These are phyloP conservation scores for Dynastes maya DNA, from an alignment of 2,888 invertebrate species.

Conservation along the genomic window DNA sequence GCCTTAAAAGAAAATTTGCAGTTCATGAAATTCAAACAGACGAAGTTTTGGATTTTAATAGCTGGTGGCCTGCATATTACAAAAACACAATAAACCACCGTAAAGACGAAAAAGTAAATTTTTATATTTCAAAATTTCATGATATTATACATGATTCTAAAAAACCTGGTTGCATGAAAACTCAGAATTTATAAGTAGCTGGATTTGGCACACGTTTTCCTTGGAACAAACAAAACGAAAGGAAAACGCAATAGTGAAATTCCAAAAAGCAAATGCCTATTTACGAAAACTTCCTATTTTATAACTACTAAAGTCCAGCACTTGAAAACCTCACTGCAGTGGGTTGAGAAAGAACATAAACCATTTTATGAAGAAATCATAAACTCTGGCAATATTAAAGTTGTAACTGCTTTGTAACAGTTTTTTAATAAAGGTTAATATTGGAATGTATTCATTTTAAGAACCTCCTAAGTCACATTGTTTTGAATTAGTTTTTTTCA, in stretches of 20 bases:
- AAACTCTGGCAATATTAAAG: not conserved
- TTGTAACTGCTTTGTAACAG: no score
- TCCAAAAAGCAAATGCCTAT: not conserved
- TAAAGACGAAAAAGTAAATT: not conserved
- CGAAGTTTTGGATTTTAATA: no score
- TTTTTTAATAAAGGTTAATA: not conserved
- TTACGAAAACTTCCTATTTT: not conserved
- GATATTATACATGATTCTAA: no score
- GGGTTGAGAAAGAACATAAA: not conserved
- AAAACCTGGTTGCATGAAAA: not conserved
- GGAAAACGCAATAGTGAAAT: not conserved
- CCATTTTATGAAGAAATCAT: slow-evolving; percentile 1
- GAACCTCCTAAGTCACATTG: not conserved
- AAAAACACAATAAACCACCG: not conserved
- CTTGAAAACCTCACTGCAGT: not conserved
- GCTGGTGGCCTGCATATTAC: not conserved
- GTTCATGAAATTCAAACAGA: not conserved
- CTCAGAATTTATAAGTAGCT: not conserved
- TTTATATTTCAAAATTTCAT: not conserved
- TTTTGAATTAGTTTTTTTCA: not conserved
- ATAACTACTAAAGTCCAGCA: not conserved
- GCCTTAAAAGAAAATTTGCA: no score
- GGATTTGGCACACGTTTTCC: not conserved
- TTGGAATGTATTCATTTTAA: not conserved
- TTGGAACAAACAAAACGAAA: not conserved